These are phyloP conservation scores for Ochlodes sylvanus DNA, from an alignment of 2,888 invertebrate genomes.

Conservation along the genomic window DNA sequence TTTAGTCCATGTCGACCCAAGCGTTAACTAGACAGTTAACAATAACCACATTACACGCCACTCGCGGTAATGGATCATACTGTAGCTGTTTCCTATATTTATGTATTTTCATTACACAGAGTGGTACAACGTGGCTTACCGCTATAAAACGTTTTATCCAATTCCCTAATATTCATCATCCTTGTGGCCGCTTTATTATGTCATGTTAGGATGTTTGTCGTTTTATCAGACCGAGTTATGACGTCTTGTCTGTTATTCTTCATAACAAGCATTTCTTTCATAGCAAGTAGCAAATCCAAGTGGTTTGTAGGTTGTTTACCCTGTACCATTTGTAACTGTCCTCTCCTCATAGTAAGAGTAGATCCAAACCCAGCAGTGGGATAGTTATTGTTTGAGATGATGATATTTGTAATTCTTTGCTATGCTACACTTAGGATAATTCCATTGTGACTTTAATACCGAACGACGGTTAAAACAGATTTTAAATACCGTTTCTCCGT, in stretches of 20 bases:
- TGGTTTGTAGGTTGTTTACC: no score
- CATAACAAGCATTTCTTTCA: no score
- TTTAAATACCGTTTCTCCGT: no score
- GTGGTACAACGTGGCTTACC: neutral
- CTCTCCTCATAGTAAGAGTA: no score
- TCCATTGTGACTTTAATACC: no score
- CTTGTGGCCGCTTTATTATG: neutral
- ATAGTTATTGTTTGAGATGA: no score
- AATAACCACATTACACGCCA: neutral
- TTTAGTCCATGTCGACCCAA: neutral
- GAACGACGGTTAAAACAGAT: no score
- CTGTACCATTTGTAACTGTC: no score
- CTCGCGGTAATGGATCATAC: constrained; percentile 1
- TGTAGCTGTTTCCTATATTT: neutral
- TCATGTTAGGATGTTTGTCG: neutral
- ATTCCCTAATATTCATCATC: neutral
- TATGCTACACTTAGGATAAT: no score
- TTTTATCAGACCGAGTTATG: neutral
- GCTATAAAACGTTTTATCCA: constrained; percentile 1
- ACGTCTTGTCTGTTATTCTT: neutral
- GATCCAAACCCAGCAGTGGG: no score
- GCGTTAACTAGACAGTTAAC: neutral
- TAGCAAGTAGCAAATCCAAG: no score
- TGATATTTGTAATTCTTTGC: no score
- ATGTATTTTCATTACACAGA: constrained; percentile 5